Evolutionary conservation across 23 tunicate genomes (phyloP).

Genomic region (Phallusia fumigata): DNA sequence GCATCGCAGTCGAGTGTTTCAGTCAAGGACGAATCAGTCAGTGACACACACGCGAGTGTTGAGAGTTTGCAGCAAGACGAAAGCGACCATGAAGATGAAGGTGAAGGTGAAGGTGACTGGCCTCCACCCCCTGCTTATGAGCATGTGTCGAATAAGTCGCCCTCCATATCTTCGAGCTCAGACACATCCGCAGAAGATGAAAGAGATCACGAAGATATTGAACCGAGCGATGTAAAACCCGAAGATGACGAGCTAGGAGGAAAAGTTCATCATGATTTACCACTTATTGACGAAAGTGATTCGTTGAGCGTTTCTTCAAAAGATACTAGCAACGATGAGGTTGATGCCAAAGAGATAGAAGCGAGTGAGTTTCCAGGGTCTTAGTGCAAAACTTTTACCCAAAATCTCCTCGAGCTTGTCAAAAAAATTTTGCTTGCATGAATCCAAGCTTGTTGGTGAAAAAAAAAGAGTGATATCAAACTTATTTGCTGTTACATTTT

Average conservation of each 20-base stretch:
- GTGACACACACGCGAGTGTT: not conserved
- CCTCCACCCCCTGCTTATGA: not conserved
- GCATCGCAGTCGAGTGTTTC: not conserved
- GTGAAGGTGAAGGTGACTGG: not conserved
- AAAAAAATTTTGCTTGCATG: too few relatives aligned
- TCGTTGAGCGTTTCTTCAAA: not conserved
- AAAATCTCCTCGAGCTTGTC: too few relatives aligned
- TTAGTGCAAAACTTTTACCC: not conserved
- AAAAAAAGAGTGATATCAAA: too few relatives aligned
- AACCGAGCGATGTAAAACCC: not conserved
- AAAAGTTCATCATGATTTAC: not conserved
- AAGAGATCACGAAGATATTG: not conserved
- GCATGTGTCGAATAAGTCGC: not conserved
- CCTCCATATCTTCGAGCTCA: not conserved
- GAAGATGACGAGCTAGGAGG: not conserved
- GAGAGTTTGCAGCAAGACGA: not conserved
- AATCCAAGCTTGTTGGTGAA: too few relatives aligned
- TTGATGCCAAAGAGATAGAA: not conserved
- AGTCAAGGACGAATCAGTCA: not conserved
- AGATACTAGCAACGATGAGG: not conserved
- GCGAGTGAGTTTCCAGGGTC: not conserved
- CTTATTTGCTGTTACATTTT: too few relatives aligned
- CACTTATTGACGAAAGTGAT: conserved; percentile 34
- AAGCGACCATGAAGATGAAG: not conserved
- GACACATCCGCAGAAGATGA: not conserved